Evolutionary conservation across 2,113 vertebrate genomes (phyloP).

Genomic region (Myanophis thanlyinensis): DNA sequence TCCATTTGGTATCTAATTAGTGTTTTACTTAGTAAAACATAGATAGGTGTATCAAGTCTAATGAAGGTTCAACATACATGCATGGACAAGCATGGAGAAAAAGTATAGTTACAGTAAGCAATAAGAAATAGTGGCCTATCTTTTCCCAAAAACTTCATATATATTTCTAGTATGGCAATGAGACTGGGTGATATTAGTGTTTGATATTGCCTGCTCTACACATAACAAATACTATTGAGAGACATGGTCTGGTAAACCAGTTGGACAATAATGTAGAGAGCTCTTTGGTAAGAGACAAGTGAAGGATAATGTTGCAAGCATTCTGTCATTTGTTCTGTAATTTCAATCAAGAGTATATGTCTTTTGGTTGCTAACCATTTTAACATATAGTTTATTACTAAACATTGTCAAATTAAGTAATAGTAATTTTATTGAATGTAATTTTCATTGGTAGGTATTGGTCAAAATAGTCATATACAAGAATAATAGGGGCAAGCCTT

Average conservation of each 20-base stretch:
- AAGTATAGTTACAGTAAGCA: neutral
- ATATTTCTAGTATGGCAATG: neutral
- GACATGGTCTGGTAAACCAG: neutral
- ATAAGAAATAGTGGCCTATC: neutral
- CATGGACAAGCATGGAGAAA: neutral
- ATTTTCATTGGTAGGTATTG: neutral
- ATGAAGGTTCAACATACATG: neutral
- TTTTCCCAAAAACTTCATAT: neutral
- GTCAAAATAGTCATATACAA: neutral
- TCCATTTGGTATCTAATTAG: neutral
- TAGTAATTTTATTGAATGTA: fast-evolving
- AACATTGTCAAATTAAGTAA: neutral
- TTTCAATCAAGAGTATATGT: neutral
- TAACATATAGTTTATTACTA: neutral
- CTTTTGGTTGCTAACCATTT: neutral
- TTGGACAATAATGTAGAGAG: neutral
- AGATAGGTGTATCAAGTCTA: neutral
- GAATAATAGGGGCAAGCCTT: neutral
- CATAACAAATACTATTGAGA: neutral
- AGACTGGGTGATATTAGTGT: neutral
- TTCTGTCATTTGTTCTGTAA: neutral
- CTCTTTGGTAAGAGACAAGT: neutral
- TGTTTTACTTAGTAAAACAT: neutral
- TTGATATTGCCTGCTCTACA: neutral
- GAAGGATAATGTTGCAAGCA: neutral